Evolutionary conservation across 2,888 invertebrate species (phyloP), one percentile per base, ranked within the genome.

Genomic region (Tinea trinotella): DNA sequence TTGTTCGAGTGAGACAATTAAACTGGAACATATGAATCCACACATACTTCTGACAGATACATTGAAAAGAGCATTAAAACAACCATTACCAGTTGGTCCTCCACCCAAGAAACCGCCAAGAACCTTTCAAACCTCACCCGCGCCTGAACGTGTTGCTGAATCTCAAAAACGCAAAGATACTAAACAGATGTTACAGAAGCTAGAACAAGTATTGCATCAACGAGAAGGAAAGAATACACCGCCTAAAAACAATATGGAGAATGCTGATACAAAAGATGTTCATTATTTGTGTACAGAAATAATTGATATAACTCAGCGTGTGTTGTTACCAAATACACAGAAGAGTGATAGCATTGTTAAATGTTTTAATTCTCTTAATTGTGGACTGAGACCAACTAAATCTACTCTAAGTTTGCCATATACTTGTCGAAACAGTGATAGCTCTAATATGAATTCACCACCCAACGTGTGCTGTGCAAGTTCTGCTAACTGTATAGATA

Each of bases 71-170:
- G 91, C 90, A 13, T 71, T 92, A 46, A 90, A 89, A 64, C 89
- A 90, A 59, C 92, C 92, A 0, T 64, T 93, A 50, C 93, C 93
- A 0, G 58, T 73, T 2, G 92, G 92, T 0, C 92, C 92, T 3
- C 92, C 93, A 0, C 93, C 93, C 0, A 90, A 90, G 62, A 93
- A 93, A 67, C 93, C 93, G 1, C 93, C 93, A 0, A 73, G 93
- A 58, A 89, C 88, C 0, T 91, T 92, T 62, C 76, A 78, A 34
- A 78, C 59, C 17, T 60, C 68, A 0, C 62, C 75, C 0, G 68
- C 65, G 6, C 62, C 62, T 3, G 56, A 52, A 46, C 20, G 12
- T 54, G 53, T 20, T 15, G 64, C 57, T 12, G 61, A 62, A 7
- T 72, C 74, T 48, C 72, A 71, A 60, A 69, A 71, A 15, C 75